A percentile compares a stretch with the other conserved stretches of the same genome.
phyloP scores from a whole-genome alignment of 92 coral and sea anemone species.

The Zoanthus gigantus region DNA sequence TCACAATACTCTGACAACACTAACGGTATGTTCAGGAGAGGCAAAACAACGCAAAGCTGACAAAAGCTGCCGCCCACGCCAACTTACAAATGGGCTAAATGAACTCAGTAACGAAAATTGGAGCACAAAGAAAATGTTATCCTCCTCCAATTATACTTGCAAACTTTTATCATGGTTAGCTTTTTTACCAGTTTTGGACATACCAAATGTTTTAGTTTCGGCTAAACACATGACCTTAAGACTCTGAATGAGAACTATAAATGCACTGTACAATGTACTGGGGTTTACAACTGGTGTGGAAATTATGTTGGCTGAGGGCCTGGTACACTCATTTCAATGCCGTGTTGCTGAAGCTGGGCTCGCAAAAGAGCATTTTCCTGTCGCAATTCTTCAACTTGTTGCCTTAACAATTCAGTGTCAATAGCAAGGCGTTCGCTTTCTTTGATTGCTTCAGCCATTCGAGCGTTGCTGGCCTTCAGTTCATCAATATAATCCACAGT shows the following conservation, averaged over 20 bases:
- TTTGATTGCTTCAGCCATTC: constrained; percentile 92
- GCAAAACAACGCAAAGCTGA: no score
- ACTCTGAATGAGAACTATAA: not conserved
- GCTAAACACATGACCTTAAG: not conserved
- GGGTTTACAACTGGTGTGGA: not conserved
- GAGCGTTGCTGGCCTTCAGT: constrained; percentile 79
- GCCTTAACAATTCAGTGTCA: constrained; percentile 90
- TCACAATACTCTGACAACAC: no score
- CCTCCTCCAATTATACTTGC: no score
- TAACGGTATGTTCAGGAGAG: no score
- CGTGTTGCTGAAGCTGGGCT: constrained; percentile 95
- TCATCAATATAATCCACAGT: constrained; percentile 97
- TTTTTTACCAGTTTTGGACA: no score
- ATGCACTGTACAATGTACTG: not conserved
- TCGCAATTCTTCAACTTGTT: constrained; percentile 92
- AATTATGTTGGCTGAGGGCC: constrained; percentile 34
- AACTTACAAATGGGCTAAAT: no score
- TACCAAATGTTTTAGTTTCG: no score
- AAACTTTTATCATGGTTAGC: no score
- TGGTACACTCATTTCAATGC: constrained; percentile 80
- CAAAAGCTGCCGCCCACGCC: no score
- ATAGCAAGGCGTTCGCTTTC: constrained; percentile 85
- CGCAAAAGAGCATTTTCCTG: constrained; percentile 92
- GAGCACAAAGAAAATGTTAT: no score
- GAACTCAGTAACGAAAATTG: no score